These are phyloP conservation scores for Ricordea florida DNA, from an alignment of 92 coral and sea anemone genomes.

Conservation along the genomic window DNA sequence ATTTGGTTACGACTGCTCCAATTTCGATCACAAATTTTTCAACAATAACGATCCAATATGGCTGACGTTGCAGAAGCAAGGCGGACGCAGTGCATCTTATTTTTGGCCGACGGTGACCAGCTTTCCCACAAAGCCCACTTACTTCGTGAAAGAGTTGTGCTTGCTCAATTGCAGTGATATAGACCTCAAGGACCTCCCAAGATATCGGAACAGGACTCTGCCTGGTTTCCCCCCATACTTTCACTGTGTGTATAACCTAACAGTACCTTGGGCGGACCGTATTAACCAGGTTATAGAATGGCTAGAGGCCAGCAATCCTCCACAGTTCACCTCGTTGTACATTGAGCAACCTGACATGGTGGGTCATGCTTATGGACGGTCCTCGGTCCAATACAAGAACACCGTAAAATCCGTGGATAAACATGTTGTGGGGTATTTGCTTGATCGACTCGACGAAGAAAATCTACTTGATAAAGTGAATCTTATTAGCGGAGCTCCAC, in stretches of 20 bases:
- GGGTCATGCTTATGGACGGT: conserved; percentile 72
- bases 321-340: conserved; percentile 77
- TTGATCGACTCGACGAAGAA: conserved; percentile 55
- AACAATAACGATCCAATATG: conserved; percentile 83
- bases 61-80: conserved; percentile 82
- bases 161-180: conserved; percentile 54
- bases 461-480: conserved; percentile 57
- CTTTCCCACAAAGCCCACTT: conserved; percentile 69
- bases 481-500: not conserved
- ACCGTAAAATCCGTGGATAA: conserved; percentile 68
- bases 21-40: conserved; percentile 88
- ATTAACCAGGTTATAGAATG: conserved; percentile 64
- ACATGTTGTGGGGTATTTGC: conserved; percentile 78
- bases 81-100: conserved; percentile 80
- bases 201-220: conserved; percentile 48
- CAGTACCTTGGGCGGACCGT: conserved; percentile 52
- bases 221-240: conserved; percentile 70
- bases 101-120: conserved; percentile 89
- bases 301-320: conserved; percentile 68
- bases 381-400: conserved; percentile 20
- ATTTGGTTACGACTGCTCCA: conserved; percentile 71
- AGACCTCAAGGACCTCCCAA: conserved; percentile 31
- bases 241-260: conserved; percentile 55
- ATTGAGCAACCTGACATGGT: conserved; percentile 57
- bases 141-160: conserved; percentile 52